Evolutionary conservation across 2,797 vertebrate genomes (phyloP).

Genomic region (Coranthus polyacanthus): DNA sequence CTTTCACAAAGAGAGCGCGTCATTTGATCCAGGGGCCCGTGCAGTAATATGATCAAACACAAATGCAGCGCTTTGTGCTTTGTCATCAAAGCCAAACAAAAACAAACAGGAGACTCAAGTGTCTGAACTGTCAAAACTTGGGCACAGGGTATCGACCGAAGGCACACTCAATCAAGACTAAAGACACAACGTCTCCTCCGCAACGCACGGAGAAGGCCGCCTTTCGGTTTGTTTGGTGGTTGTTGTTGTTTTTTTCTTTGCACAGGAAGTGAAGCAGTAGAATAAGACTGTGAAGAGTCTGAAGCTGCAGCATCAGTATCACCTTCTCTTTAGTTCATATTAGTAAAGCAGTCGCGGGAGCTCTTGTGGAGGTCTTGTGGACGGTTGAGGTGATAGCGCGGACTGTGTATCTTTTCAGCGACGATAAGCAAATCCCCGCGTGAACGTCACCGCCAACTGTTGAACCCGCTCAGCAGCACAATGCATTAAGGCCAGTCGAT

Average conservation of each 20-base stretch:
- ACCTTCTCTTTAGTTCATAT: slow-evolving; percentile 10
- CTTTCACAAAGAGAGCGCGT: no score
- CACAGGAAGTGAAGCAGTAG: slow-evolving; percentile 49
- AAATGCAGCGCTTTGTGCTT: slow-evolving; percentile 16
- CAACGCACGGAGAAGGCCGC: slow-evolving; percentile 23
- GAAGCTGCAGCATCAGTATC: slow-evolving; percentile 25
- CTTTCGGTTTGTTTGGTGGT: no score
- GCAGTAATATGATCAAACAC: not conserved
- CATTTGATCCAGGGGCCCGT: not conserved
- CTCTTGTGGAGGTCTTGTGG: slow-evolving; percentile 14
- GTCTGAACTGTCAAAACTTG: slow-evolving; percentile 16
- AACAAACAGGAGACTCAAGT: slow-evolving; percentile 14
- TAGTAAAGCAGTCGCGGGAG: slow-evolving; percentile 4
- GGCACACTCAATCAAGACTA: slow-evolving; percentile 8
- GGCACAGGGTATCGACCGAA: slow-evolving; percentile 35
- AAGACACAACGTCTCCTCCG: not conserved
- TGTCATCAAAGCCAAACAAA: slow-evolving; percentile 11
- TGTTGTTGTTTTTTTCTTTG: no score
- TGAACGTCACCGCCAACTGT: not conserved
- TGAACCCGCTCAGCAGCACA: slow-evolving; percentile 27
- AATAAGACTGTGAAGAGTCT: slow-evolving; percentile 13
- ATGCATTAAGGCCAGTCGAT: slow-evolving; percentile 29
- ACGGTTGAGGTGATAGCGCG: slow-evolving; percentile 19
- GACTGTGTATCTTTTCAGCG: not conserved
- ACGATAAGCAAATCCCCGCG: not conserved